These are phyloP conservation scores for Auanema sp. DNA, from an alignment of 2,888 invertebrate genomes.

Conservation along the genomic window DNA sequence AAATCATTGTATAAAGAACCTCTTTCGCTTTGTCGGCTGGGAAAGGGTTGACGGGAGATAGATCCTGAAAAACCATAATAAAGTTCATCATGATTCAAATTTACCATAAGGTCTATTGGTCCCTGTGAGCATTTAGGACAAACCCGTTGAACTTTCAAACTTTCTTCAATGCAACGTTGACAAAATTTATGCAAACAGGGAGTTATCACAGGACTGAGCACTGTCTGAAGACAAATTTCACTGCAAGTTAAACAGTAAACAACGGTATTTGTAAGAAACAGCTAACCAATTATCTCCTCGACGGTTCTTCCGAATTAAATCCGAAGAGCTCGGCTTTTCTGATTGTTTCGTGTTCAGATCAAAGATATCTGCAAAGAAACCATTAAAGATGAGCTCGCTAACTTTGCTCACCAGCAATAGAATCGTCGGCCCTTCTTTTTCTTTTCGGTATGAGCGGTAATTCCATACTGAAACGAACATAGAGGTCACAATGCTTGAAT, in stretches of 20 bases:
- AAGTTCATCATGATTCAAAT: neutral
- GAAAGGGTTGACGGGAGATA: neutral
- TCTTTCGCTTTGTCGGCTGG: too few species aligned
- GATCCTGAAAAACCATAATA: neutral
- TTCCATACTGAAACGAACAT: too few species aligned
- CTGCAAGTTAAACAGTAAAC: slow-evolving; percentile 4
- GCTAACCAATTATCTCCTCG: too few species aligned
- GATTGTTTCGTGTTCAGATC: too few species aligned
- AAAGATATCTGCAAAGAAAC: too few species aligned
- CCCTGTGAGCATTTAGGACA: neutral
- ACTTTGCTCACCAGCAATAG: too few species aligned
- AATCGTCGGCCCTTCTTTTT: too few species aligned
- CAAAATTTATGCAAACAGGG: slow-evolving; percentile 7
- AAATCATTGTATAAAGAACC: neutral
- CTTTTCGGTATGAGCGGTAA: too few species aligned
- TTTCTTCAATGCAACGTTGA: slow-evolving; percentile 4
- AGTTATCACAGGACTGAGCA: neutral
- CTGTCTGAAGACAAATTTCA: slow-evolving; percentile 1
- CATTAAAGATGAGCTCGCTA: too few species aligned
- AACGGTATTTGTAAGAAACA: neutral
- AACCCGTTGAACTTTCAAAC: neutral
- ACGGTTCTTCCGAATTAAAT: too few species aligned
- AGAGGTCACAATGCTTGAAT: too few species aligned
- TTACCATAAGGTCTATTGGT: neutral
- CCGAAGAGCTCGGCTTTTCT: too few species aligned